Base-by-base conservation (phyloP, 2,888 invertebrate genomes). In the Pyrgus malvae region DNA sequence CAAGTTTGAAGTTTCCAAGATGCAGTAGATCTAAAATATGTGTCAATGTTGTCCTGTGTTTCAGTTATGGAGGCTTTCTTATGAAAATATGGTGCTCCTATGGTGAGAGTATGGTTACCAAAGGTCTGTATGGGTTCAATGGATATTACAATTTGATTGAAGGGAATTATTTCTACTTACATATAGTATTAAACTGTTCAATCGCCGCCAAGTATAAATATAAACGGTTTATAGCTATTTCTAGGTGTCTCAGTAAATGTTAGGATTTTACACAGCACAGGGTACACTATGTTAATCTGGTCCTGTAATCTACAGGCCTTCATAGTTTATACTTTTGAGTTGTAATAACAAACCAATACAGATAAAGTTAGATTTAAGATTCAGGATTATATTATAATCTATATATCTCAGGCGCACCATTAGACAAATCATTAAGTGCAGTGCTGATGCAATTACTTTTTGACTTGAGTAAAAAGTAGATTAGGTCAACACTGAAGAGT, bases 1-100 rank as follows among this genome's bases (percentile, higher is more conserved):
- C 1, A 94, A 95, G 81, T 96, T 96, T 79, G 96, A 96, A 89
- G 94, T 96, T 62, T 96, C 95, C 48, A 96, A 96, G 88, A 96
- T 96, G 96, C 96, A 96, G 90, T 96, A 81, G 74, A 25, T 42
- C 59, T 59, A 58, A 57, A 57, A 38, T n/a, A n/a, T n/a, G 48
- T 61, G 55, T 60, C 57, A 58, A 33, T 45, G 51, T 56, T 57
- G 45, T 51, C 42, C 42, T 53, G 56, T 59, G 70, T 76, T 71
- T 74, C 70, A 69, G 65, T 64, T 66, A n/a, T 21, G 38, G 19
- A 38, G n/a, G 61, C 33, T 55, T 57, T 42, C 25, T 11, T 41
- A 21, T 37, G 17, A 19, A n/a, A n/a, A 19, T 21, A 21, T 38
- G 38, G 38, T 38, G 38, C 38, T 38, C 38, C 38, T 38, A 11